These are phyloP conservation scores for Rhinoptilus africanus DNA, from an alignment of 2,113 vertebrate genomes.

Conservation along the genomic window DNA sequence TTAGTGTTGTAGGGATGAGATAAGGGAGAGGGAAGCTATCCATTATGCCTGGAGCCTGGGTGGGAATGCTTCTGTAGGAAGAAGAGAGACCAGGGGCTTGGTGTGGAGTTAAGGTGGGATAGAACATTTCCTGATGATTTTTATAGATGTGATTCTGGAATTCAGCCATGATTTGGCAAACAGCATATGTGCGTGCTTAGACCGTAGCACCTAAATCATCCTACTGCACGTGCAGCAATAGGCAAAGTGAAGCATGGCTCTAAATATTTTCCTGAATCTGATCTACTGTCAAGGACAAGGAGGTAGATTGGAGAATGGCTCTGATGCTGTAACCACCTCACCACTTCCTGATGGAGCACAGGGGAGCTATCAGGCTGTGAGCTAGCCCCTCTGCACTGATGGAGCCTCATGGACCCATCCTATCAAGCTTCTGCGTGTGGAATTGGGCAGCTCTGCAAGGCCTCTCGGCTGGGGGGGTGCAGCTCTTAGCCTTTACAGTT, in stretches of 20 bases:
- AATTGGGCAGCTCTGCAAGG: neutral
- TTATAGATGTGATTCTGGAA: neutral
- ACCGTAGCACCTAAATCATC: neutral
- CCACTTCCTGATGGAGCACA: neutral
- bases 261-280: neutral
- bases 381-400: neutral
- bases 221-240: neutral
- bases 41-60: neutral
- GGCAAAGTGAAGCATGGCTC: neutral
- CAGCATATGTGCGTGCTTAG: neutral
- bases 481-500: neutral
- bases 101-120: neutral
- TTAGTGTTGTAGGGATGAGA: conserved; percentile 19
- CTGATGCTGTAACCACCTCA: neutral
- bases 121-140: neutral
- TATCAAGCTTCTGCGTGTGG: neutral
- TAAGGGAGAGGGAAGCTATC: conserved; percentile 18
- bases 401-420: neutral
- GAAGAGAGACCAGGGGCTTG: neutral
- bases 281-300: neutral
- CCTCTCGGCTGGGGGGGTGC: neutral
- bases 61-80: neutral
- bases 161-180: neutral
- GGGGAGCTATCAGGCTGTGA: neutral
- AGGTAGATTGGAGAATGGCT: neutral